Evolutionary conservation across 2,113 vertebrate genomes (phyloP), one percentile per base, ranked within the genome.

Genomic region (Epinephelus moara): DNA sequence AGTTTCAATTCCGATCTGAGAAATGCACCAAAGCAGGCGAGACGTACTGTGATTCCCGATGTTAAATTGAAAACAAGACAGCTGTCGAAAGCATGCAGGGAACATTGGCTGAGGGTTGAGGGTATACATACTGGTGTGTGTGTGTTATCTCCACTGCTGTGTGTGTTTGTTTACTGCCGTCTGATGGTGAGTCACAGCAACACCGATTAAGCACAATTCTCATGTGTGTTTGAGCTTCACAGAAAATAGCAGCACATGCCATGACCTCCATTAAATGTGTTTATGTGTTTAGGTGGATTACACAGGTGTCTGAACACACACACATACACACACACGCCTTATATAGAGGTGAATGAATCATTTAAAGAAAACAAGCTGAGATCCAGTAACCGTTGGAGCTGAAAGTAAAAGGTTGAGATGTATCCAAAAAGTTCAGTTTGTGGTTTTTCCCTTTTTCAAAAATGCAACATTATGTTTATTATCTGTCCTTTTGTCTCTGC

Each of bases 181-280:
- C 7, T 57, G 55, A 37, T 4, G 11, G 49, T 19, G 70, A 27
- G 21, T 27, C 70, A 72, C 70, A 13, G 37, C 10, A 2, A 27
- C 40, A 14, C n/a, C 0, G 6, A 18, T 33, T 68, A 30, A 67
- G 67, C 17, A 67, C 47, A 47, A 14, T 50, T 21, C 15, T 50
- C 4, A 6, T 23, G 66, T 64, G 55, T 53, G 60, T 66, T 17
- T n/a, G 60, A 0, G 59, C 40, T 47, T 57, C n/a, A 15, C 17
- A 66, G 74, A 71, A 78, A 78, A 78, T 47, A 78, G 75, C 75
- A 67, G 12, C 75, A 37, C 23, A 60, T 52, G 61, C 8, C 50
- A 6, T 15, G 76, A 53, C 83, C 77, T 75, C 77, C 56, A 71
- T 80, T 60, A 71, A 27, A 67, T 23, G 11, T 33, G 74, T 50